These are phyloP conservation scores for Acanthopagrus latus DNA, from an alignment of 2,797 vertebrate genomes.

Conservation along the genomic window DNA sequence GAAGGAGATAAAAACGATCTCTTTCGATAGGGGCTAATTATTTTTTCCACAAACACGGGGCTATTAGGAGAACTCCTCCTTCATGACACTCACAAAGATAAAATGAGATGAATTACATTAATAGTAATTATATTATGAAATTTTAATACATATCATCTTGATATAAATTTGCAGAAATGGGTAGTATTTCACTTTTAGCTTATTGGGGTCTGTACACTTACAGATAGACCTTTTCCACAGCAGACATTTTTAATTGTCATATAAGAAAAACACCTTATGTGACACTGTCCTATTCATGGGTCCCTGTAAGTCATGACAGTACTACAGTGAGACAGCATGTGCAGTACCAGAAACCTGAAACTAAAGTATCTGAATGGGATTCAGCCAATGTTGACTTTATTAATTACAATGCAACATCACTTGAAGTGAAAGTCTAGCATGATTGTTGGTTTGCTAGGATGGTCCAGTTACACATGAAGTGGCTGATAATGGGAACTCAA, in stretches of 20 bases:
- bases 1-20: not conserved
- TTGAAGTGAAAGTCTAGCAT: not conserved
- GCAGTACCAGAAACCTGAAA: not conserved
- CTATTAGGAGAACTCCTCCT: not conserved
- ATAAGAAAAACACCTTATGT: not conserved
- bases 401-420: slow-evolving; percentile 11
- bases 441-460: not conserved
- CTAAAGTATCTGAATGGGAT: slow-evolving; percentile 8
- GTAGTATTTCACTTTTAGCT: not conserved
- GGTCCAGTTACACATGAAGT: not conserved
- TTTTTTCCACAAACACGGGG: not conserved
- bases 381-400: slow-evolving; percentile 4
- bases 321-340: not conserved
- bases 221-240: not conserved
- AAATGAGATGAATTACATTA: not conserved
- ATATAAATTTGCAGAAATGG: not conserved
- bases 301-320: not conserved
- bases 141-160: not conserved
- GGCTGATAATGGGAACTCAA: too few relatives aligned
- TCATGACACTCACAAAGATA: not conserved
- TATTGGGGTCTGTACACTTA: not conserved
- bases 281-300: too few relatives aligned
- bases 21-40: not conserved
- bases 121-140: not conserved
- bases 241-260: not conserved